Percentiles rank a stretch among this genome's conserved stretches.
Evolutionary conservation across 1,140 invertebrate genomes (phyloP).

Genomic region (Papilio xuthus): DNA sequence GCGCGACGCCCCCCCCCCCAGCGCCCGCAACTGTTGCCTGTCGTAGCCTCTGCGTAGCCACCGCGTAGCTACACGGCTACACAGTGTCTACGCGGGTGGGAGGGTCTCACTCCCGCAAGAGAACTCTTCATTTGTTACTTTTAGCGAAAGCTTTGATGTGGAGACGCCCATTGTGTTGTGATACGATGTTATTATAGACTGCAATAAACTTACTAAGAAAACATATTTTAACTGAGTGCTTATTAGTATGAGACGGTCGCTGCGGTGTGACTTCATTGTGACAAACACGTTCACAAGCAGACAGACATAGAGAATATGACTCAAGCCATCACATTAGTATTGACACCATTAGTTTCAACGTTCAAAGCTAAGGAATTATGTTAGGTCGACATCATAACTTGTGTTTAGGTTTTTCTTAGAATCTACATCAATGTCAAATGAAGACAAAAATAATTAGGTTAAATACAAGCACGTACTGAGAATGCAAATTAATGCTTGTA

Average conservation of each 20-base stretch:
- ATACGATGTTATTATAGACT: background rate
- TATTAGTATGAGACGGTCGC: background rate
- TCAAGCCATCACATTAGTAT: background rate
- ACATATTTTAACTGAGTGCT: no score
- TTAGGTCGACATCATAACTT: no score
- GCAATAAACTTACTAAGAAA: background rate
- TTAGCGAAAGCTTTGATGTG: background rate
- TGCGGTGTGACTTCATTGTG: background rate
- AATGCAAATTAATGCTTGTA: no score
- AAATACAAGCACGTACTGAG: no score
- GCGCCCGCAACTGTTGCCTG: constrained; percentile 1
- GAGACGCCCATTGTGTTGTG: constrained; percentile 6
- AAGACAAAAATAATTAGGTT: no score
- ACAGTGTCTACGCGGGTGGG: constrained; percentile 2
- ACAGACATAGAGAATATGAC: background rate
- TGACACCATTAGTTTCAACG: background rate
- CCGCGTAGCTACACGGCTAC: background rate
- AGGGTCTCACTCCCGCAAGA: background rate
- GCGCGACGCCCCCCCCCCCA: background rate
- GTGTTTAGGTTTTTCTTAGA: no score
- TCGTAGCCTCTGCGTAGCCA: background rate
- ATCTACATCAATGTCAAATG: no score
- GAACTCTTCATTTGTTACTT: constrained; percentile 3
- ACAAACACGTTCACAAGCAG: background rate
- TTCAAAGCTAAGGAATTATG: no score